Percentiles rank a stretch among this genome's conserved stretches.
These are phyloP conservation scores for Artemia franciscana DNA, from an alignment of 1,140 invertebrate genomes.

Conservation along the genomic window DNA sequence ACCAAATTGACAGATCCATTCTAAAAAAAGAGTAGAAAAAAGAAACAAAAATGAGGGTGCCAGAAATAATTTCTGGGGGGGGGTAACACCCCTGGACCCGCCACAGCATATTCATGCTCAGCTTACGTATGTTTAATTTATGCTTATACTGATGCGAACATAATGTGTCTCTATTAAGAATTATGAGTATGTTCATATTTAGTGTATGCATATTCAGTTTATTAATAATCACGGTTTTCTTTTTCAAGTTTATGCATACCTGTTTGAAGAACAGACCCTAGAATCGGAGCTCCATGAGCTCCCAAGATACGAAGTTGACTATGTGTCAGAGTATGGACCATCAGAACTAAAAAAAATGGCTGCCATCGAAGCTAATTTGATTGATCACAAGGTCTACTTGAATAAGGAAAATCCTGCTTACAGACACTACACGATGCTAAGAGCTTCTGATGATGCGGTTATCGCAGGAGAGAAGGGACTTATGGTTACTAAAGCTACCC, in stretches of 20 bases:
- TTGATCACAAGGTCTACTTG: constrained; percentile 7
- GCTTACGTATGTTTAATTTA: no score
- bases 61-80: no score
- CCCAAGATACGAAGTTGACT: constrained; percentile 1
- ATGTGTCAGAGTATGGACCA: background rate
- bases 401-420: constrained; percentile 1
- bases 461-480: constrained; percentile 4
- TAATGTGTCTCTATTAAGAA: no score
- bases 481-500: constrained; percentile 9
- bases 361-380: constrained; percentile 3
- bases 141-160: no score
- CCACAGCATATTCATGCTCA: no score
- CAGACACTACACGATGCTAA: constrained; percentile 8
- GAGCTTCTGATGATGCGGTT: constrained; percentile 4
- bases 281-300: constrained; percentile 5
- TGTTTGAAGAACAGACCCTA: constrained; percentile 6
- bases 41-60: no score
- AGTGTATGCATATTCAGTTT: no score
- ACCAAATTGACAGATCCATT: no score
- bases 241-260: constrained; percentile 1
- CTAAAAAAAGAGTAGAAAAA: no score
- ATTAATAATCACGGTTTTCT: no score
- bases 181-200: no score
- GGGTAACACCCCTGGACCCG: no score
- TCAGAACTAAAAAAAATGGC: background rate